phyloP scores from a whole-genome alignment of 2,797 vertebrate species.

The Neosalanx taihuensis region DNA sequence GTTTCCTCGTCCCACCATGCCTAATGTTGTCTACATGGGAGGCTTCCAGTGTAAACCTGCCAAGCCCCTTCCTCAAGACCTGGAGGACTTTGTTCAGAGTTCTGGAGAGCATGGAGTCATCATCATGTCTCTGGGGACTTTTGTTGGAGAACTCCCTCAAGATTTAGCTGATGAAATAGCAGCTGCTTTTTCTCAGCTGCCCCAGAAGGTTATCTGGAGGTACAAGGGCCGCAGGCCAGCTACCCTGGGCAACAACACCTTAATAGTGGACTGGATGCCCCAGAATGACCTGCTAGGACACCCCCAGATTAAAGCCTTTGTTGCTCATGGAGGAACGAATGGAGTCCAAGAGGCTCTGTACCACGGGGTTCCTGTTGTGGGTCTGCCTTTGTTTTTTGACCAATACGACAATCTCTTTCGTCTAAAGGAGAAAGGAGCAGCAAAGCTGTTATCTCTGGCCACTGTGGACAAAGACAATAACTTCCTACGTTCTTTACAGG shows the following conservation, averaged over 20 bases:
- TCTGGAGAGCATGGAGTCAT: conserved; percentile 73
- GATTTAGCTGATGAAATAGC: conserved; percentile 65
- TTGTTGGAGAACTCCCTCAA: conserved; percentile 56
- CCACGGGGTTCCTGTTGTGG: conserved; percentile 62
- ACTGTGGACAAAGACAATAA: conserved; percentile 19
- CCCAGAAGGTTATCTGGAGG: conserved; percentile 76
- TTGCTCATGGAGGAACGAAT: conserved; percentile 71
- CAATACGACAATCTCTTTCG: conserved; percentile 48
- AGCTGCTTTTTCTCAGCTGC: conserved; percentile 65
- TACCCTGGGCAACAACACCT: conserved; percentile 69
- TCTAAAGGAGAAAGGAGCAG: conserved; percentile 43
- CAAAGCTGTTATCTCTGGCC: conserved; percentile 38
- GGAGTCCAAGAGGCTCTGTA: conserved; percentile 69
- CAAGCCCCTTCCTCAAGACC: conserved; percentile 59
- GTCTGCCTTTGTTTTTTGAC: conserved; percentile 49
- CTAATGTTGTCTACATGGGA: conserved; percentile 74
- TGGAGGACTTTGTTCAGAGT: conserved; percentile 70
- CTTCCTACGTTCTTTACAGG: conserved; percentile 43
- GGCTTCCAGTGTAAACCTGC: conserved; percentile 75
- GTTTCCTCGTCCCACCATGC: conserved; percentile 77
- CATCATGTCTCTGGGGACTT: conserved; percentile 73
- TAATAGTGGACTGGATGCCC: conserved; percentile 70
- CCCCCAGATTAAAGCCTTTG: conserved; percentile 60
- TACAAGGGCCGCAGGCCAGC: conserved; percentile 61
- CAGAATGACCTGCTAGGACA: conserved; percentile 74